These are phyloP conservation scores for Corvus moneduloides DNA, from an alignment of 2,113 vertebrate species.

Conservation along the genomic window DNA sequence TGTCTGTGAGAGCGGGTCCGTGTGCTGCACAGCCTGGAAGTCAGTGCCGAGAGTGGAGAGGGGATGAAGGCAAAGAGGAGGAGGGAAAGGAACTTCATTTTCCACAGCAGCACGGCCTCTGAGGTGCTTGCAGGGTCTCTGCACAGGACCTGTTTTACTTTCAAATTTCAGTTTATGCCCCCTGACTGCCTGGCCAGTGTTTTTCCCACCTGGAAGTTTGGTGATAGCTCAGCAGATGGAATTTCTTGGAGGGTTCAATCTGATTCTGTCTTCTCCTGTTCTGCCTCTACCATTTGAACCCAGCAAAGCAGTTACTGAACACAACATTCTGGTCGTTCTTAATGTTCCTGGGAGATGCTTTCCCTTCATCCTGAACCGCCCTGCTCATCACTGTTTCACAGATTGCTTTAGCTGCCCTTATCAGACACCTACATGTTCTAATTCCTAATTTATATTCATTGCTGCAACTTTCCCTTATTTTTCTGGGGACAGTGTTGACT, in stretches of 20 bases:
- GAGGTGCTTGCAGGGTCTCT: not conserved
- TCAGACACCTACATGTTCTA: slow-evolving; percentile 17
- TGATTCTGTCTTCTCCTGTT: not conserved
- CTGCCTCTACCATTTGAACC: not conserved
- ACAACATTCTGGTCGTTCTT: not conserved
- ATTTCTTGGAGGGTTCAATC: not conserved
- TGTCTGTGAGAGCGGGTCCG: no score
- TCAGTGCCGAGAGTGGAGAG: not conserved
- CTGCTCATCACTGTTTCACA: not conserved
- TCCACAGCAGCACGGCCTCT: not conserved
- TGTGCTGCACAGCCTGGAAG: not conserved
- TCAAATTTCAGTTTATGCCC: rapidly evolving
- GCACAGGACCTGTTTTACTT: not conserved
- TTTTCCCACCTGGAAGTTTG: not conserved
- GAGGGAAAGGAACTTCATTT: not conserved
- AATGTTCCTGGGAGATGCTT: not conserved
- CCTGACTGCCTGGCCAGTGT: not conserved
- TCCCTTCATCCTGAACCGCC: not conserved
- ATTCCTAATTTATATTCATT: slow-evolving; percentile 22
- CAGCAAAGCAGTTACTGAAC: not conserved
- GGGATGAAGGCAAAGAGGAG: not conserved
- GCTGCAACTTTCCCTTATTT: not conserved
- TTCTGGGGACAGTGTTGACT: not conserved
- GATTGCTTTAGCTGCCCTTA: slow-evolving; percentile 12
- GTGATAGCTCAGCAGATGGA: not conserved